These are phyloP conservation scores for Rhea americana DNA, from an alignment of 2,113 vertebrate species.

Conservation along the genomic window DNA sequence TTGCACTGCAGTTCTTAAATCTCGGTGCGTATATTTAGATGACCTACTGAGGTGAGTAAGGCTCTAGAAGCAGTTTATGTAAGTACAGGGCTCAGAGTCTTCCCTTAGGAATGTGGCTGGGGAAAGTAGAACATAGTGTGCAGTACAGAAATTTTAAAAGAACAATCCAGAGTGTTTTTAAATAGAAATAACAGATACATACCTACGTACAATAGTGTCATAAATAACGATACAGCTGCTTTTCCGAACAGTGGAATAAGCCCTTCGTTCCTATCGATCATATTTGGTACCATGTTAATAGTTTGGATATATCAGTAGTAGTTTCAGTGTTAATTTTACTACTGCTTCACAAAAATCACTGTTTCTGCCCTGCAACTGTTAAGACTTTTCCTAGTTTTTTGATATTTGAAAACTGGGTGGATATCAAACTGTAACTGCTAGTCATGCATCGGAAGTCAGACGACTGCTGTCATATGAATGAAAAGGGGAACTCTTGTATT, in stretches of 20 bases:
- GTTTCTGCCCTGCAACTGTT: background rate
- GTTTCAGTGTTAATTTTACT: background rate
- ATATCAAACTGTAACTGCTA: background rate
- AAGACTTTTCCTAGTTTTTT: background rate
- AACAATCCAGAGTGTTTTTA: background rate
- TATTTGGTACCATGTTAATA: background rate
- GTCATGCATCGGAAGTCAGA: background rate
- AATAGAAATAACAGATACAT: background rate
- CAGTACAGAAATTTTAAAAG: background rate
- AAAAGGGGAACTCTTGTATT: background rate
- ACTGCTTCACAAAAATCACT: background rate
- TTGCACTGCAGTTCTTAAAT: constrained; percentile 34
- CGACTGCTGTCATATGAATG: background rate
- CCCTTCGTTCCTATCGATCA: fast-evolving
- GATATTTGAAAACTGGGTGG: background rate
- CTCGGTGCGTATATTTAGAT: constrained; percentile 41
- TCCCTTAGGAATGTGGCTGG: background rate
- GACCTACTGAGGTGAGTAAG: constrained; percentile 43
- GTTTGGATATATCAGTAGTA: fast-evolving
- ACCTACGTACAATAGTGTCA: no score
- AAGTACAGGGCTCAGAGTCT: constrained; percentile 30
- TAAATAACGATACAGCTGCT: background rate
- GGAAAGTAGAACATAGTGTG: background rate
- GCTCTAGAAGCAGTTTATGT: constrained; percentile 7
- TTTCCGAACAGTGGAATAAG: background rate